Conservation (phyloP, 2,113 vertebrate species). For the Xiphophorus maculatus region DNA sequence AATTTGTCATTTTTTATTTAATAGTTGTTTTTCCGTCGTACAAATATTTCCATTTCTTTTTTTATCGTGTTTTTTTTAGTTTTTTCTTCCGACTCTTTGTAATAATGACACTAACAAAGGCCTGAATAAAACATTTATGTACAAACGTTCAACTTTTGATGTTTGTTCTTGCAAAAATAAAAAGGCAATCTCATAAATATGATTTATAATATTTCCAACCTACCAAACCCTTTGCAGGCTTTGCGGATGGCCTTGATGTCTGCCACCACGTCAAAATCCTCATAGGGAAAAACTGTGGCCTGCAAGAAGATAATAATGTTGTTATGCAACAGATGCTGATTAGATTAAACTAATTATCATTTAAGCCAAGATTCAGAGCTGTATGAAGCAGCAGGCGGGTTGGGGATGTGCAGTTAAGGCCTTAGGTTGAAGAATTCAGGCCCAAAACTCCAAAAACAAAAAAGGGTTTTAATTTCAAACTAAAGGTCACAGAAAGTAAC, state of each 20-base stretch:
- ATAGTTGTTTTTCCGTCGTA: too few species aligned
- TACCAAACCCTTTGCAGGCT: slow-evolving; percentile 84
- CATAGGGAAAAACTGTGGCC: slow-evolving; percentile 79
- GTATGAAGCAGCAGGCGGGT: slow-evolving; percentile 26
- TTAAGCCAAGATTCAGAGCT: background rate
- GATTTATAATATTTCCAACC: slow-evolving; percentile 16
- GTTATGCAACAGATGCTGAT: slow-evolving; percentile 5
- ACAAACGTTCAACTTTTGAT: background rate
- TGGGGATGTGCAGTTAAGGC: slow-evolving; percentile 42
- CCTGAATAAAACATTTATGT: too few species aligned
- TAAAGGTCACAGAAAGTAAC: background rate
- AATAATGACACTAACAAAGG: too few species aligned
- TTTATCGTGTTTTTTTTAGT: too few species aligned
- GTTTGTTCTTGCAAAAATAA: background rate
- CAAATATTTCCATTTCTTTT: too few species aligned
- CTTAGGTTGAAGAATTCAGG: slow-evolving; percentile 49
- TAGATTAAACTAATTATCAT: slow-evolving; percentile 6
- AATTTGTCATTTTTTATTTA: too few species aligned
- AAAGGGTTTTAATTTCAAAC: background rate
- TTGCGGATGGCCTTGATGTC: slow-evolving; percentile 85
- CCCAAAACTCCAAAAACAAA: background rate
- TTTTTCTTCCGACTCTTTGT: too few species aligned
- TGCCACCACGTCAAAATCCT: slow-evolving; percentile 79
- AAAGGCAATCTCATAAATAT: background rate
- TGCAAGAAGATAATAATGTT: slow-evolving; percentile 27